Conservation (phyloP, 2,797 vertebrate species). For the Dendrocincla tyrannina region DNA sequence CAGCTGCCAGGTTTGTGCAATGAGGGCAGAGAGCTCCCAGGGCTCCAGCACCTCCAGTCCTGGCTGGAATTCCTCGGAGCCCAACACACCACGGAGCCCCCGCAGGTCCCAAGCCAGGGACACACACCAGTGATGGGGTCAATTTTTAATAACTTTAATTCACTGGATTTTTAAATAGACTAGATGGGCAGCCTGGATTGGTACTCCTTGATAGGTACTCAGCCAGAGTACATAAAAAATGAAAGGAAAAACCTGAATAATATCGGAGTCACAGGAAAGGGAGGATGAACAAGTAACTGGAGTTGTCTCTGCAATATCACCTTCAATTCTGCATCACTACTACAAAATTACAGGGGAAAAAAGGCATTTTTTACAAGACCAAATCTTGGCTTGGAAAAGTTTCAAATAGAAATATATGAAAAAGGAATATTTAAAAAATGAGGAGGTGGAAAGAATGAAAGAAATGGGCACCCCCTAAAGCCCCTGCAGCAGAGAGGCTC, state of each 20-base stretch:
- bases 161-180: not conserved
- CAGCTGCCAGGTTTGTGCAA: not conserved
- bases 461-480: not conserved
- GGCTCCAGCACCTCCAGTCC: not conserved
- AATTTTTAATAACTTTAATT: not conserved
- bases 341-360: not conserved
- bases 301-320: not conserved
- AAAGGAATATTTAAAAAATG: not conserved
- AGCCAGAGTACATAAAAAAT: accelerated
- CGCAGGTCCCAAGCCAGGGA: not conserved
- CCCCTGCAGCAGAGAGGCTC: not conserved
- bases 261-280: not conserved
- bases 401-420: not conserved
- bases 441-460: not conserved
- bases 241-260: accelerated
- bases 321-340: not conserved
- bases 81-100: not conserved
- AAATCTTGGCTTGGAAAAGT: not conserved
- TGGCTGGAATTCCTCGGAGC: not conserved
- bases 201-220: not conserved
- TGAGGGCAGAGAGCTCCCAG: not conserved
- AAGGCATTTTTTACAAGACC: not conserved
- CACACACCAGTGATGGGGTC: not conserved
- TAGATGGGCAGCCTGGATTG: not conserved
- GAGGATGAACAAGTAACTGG: not conserved